phyloP scores from a whole-genome alignment of 1,140 invertebrate species.

The Zaprionus lachaisei region DNA sequence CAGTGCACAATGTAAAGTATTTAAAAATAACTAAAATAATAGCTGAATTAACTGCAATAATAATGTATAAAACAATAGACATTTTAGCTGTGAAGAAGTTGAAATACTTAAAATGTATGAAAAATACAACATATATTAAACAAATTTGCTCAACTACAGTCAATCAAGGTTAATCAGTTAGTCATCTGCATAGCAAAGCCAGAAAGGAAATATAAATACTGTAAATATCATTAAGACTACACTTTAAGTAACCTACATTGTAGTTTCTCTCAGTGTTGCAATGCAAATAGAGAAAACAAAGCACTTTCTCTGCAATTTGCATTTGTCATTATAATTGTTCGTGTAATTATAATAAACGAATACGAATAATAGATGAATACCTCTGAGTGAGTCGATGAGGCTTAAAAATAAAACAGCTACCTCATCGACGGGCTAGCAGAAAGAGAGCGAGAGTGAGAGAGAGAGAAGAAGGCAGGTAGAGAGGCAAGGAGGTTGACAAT shows the following conservation, averaged over 20 bases:
- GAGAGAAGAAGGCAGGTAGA: too few relatives aligned
- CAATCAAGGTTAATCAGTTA: background rate
- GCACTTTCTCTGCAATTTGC: conserved; percentile 10
- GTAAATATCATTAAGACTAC: accelerated
- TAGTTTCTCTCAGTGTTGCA: background rate
- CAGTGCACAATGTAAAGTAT: too few relatives aligned
- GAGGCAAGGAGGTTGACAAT: background rate
- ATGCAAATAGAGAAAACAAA: conserved; percentile 12
- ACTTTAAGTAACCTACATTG: background rate
- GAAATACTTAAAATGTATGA: background rate
- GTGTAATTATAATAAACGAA: conserved; percentile 25
- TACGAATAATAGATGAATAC: background rate
- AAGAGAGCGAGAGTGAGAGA: background rate
- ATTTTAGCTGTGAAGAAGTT: too few relatives aligned
- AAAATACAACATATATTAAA: too few relatives aligned
- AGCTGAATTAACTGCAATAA: too few relatives aligned
- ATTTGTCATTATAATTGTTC: conserved; percentile 46
- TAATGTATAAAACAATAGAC: too few relatives aligned
- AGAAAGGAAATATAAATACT: accelerated
- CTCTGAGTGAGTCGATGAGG: background rate
- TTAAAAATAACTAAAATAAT: too few relatives aligned
- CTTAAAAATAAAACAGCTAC: conserved; percentile 44
- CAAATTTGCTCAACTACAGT: background rate
- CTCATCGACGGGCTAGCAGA: conserved; percentile 5
- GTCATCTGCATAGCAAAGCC: too few relatives aligned